Evolutionary conservation across 1,140 invertebrate genomes (phyloP), one percentile per base, ranked within the genome.

Genomic region (Leptinotarsa lineolata): DNA sequence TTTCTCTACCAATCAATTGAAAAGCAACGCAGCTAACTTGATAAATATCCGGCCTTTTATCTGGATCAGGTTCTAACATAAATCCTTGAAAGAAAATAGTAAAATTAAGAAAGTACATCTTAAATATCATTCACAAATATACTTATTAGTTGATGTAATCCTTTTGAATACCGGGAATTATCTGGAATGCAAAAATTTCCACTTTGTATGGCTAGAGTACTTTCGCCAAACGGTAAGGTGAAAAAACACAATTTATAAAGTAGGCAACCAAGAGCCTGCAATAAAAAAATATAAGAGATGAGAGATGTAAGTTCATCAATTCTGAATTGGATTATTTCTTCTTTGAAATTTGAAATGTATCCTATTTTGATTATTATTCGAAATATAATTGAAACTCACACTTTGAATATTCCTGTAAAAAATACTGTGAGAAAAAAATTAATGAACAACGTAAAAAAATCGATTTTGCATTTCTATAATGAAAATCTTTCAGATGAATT

Each of bases 181-280:
- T 95, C 94, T 64, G 95, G 96, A 86, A 97, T 93, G 70, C 89
- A 90, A 83, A 96, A 96, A 80, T 93, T 93, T 61, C 94, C 95
- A 84, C 91, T 95, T 85, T 97, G 95, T 82, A 98, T 98, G 61
- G 97, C 96, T 75, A 98, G 85, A 16, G 94, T 92, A 83, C 94
- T 97, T 85, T 98, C 96, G 16, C 94, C 96, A 88, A 98, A 98
- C 69, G 96, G 96, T 78, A 97, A 87, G 20, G 91, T 90, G 85
- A 97, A 97, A 84, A 94, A 98, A 85, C 95, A 97, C 69, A 98
- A 88, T 85, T 96, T 95, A 83, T 96, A 97, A 21, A 97, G 86
- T 80, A 97, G 86, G 87, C 95, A 96, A 24, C 96, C 96, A 18
- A 97, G 85, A 39, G 96, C 94, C 93, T 94, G 83, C 70, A 88